Evolutionary conservation across 2,797 vertebrate species (phyloP).

Genomic region (Ptychadena robeensis): DNA sequence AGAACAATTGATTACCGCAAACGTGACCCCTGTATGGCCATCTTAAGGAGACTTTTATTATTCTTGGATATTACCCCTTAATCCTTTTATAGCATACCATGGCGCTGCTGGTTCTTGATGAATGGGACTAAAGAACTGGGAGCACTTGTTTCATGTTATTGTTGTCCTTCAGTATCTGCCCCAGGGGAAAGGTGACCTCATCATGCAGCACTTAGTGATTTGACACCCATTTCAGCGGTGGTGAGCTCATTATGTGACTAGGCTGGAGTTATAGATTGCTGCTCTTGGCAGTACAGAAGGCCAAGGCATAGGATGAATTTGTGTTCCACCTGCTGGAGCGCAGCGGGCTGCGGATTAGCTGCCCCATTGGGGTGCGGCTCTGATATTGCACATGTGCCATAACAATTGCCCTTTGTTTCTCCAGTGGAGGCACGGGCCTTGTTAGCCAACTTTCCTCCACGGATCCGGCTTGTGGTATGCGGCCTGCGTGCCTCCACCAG

Average conservation of each 20-base stretch:
- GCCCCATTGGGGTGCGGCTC: constrained; percentile 68
- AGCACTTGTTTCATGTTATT: too few species aligned
- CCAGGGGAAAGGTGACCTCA: too few species aligned
- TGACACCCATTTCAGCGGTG: too few species aligned
- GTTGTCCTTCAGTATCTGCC: too few species aligned
- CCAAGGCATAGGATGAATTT: constrained; percentile 80
- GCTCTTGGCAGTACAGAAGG: constrained; percentile 64
- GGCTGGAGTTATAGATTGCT: background rate
- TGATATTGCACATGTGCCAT: constrained; percentile 70
- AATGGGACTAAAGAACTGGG: too few species aligned
- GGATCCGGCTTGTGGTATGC: constrained; percentile 70
- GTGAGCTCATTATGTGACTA: background rate
- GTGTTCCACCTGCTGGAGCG: constrained; percentile 74
- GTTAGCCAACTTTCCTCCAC: constrained; percentile 72
- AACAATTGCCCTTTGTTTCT: constrained; percentile 77
- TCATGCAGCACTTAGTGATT: too few species aligned
- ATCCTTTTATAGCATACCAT: too few species aligned
- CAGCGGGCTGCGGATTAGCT: constrained; percentile 72
- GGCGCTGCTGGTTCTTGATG: too few species aligned
- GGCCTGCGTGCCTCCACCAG: constrained; percentile 69
- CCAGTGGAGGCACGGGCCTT: constrained; percentile 70
- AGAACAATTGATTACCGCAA: too few species aligned
- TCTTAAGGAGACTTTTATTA: too few species aligned
- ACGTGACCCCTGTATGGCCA: too few species aligned
- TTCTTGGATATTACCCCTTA: too few species aligned